phyloP scores from a whole-genome alignment of 2,113 vertebrate species.

The Copsychus sechellarum region DNA sequence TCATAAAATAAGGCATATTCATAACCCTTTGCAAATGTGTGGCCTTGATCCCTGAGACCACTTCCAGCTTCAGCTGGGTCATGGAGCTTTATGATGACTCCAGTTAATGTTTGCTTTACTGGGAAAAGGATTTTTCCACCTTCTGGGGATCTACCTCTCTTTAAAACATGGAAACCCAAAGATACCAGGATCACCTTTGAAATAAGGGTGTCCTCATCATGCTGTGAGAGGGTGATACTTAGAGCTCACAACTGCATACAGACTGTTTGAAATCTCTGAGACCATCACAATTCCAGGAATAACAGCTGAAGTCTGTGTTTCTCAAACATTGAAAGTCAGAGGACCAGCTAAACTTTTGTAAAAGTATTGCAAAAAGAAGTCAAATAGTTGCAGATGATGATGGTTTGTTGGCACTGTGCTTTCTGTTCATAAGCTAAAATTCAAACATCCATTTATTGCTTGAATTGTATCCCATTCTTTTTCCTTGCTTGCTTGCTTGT shows the following conservation, averaged over 20 bases:
- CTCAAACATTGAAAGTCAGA: neutral
- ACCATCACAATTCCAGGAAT: neutral
- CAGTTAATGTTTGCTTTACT: neutral
- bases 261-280: neutral
- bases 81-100: neutral
- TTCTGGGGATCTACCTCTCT: neutral
- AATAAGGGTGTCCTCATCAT: rapidly evolving
- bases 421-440: neutral
- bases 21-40: neutral
- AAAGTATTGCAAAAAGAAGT: neutral
- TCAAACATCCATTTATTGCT: neutral
- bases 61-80: neutral
- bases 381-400: neutral
- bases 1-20: neutral
- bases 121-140: neutral
- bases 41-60: neutral
- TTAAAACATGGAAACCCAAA: neutral
- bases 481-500: neutral
- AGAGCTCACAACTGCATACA: neutral
- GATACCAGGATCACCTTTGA: neutral
- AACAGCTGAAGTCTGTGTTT: neutral
- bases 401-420: neutral
- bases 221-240: neutral
- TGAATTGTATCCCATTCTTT: neutral
- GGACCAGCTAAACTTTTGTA: neutral